Evolutionary conservation across 1,140 invertebrate genomes (phyloP), one percentile per base, ranked within the genome.

Genomic region (Drosophila kikkawai): DNA sequence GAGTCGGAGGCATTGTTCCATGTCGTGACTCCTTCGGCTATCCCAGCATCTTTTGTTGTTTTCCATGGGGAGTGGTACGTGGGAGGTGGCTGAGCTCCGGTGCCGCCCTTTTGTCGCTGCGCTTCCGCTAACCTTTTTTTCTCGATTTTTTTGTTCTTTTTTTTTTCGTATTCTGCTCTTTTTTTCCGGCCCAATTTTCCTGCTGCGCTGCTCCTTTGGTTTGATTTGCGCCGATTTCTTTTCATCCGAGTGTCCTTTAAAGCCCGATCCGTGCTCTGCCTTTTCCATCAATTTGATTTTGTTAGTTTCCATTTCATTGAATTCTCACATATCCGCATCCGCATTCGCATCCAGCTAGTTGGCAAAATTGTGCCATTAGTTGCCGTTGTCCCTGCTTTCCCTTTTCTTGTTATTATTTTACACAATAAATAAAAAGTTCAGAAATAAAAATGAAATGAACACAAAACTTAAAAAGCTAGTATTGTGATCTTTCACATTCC

Each of bases 251-350:
- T 78, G 84, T 88, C 85, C 80, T 84, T 87, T 88, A 87, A 88
- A 90, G 81, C 69, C 65, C 76, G 66, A 73, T 80, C 45, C 71
- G 71, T 80, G 51, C 63, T 58, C 82, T 80, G 70, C 57, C 55
- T 67, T 63, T 61, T 66, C 68, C 69, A 79, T 85, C 85, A 90
- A 90, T 90, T 90, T 84, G 77, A 90, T 90, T 88, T 90, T 90
- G 86, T 90, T 90, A 90, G 85, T 90, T 90, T 90, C 85, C 85
- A 90, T 90, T 90, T 90, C 85, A 90, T 90, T 90, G 85, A 90
- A 90, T 90, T 82, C 85, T 90, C 85, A 90, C 85, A 90, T 90
- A 90, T 90, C 85, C 85, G 82, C 66, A 66, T 75, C 64, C 57
- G 70, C 59, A 77, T 65, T 63, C 64, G 67, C 78, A 83, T 77